phyloP scores from a whole-genome alignment of 2,888 invertebrate genomes.

The Acleris holmiana region DNA sequence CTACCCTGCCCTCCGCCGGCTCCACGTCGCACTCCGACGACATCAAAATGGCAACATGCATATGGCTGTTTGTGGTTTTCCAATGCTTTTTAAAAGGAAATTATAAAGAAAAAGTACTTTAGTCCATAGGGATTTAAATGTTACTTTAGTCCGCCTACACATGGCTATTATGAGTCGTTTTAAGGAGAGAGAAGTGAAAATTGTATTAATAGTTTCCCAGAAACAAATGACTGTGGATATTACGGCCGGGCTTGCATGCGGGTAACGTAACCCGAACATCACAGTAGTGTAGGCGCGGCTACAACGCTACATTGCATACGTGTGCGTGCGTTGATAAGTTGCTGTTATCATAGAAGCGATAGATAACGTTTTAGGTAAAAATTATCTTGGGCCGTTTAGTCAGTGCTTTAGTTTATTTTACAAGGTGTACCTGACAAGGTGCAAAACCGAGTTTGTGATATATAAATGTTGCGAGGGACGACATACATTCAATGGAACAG shows the following conservation, averaged over 20 bases:
- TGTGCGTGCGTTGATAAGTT: slow-evolving; percentile 17
- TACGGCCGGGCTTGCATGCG: neutral
- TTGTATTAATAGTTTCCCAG: no score
- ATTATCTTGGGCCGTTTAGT: slow-evolving; percentile 9
- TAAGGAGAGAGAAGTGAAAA: no score
- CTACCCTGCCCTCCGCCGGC: no score
- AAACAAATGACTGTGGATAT: no score
- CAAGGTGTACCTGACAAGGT: slow-evolving; percentile 8
- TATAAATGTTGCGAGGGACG: neutral
- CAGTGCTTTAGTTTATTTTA: slow-evolving; percentile 18
- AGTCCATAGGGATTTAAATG: no score
- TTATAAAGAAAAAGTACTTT: no score
- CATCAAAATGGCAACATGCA: no score
- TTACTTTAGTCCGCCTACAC: no score
- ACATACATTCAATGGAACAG: slow-evolving; percentile 5
- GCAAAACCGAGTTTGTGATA: slow-evolving; percentile 1
- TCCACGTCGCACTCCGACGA: no score
- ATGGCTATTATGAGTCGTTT: no score
- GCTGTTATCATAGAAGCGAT: slow-evolving; percentile 27
- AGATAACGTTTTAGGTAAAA: slow-evolving; percentile 34
- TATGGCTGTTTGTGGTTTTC: no score
- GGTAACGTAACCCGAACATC: neutral
- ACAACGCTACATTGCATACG: slow-evolving; percentile 1
- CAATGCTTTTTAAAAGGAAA: no score
- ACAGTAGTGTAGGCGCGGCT: slow-evolving; percentile 8